Base-by-base conservation (phyloP, 2,888 invertebrate species). In the Pinctada fucata region DNA sequence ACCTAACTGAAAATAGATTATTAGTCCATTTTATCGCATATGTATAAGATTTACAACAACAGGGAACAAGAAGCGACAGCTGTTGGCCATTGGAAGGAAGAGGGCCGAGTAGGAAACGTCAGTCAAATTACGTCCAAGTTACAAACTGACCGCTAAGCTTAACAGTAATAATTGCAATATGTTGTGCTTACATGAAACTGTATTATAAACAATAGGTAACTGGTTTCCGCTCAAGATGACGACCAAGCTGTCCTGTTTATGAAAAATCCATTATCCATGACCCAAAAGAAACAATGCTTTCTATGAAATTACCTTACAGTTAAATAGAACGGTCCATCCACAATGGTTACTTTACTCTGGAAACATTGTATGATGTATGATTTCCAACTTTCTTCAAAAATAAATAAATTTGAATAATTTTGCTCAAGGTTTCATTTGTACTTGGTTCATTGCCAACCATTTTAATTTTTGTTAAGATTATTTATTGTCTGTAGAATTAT, bases 1-100 rank as follows among this genome's bases (percentile, higher is more conserved):
- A 58, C 58, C 58, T 58, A 58, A 58, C 58, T 58, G 58, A 58
- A 58, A 58, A 58, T 58, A 58, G 58, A 58, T 58, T 58, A 58
- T 58, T 58, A 58, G 58, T 58, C 58, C 8, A 58, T 58, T 6
- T 58, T 58, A 58, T 58, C 58, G 13, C 58, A 58, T 58, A 58
- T 13, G 58, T 58, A 58, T 10, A 58, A 10, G 58, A 58, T 58
- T 58, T 58, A 58, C 58, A 58, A 6, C 58, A 6, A 13, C 8
- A 6, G 8, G 58, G 58, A 58, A 13, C 58, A 6, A 13, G 58
- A 6, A 6, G 58, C 8, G 13, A 13, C 58, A 58, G 58, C 58
- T 58, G 58, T 13, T 58, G 58, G 58, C 13, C 8, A 58, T 58
- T 58, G 6, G 6, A 58, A 58, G 58, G 13, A 58, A 58, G 31